Evolutionary conservation across 2,113 vertebrate species (phyloP), one percentile per base, ranked within the genome.

Genomic region (Ailurus styani): DNA sequence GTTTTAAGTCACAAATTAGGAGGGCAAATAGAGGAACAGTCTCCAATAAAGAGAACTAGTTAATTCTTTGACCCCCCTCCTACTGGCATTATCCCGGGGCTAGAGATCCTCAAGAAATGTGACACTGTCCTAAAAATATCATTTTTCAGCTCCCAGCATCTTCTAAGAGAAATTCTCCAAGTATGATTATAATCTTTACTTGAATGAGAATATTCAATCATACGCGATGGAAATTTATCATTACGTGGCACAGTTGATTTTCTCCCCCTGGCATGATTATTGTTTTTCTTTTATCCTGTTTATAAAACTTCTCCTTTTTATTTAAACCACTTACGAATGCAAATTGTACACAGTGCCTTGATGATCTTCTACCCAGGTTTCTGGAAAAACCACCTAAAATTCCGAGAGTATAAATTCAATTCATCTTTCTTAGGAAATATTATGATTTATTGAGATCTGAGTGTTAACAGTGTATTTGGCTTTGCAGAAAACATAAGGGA

Each of bases 301-400:
- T 81, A 93, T 70, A 95, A 90, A 87, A 87, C 29, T 68, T 77
- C n/a, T 45, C 55, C 47, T 66, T 85, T 96, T 93, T 87, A 93
- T 91, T 97, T 89, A 95, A 86, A 86, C 31, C 21, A 23, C 45
- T 89, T 93, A 92, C 90, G 55, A 95, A 96, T 77, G 82, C 42
- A 93, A 96, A 95, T 21, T 42, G 10, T 93, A 84, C 72, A 72
- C 64, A 52, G 50, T 40, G 47, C 64, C 52, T 89, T 90, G 82
- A 88, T 93, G 93, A 93, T 88, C 91, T 87, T 88, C 70, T 85
- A 82, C 93, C 40, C 60, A 93, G 60, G 77, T 47, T 96, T 95
- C 93, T 75, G 34, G 66, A 84, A 77, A 88, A 73, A 42, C 27
- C 27, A 82, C 42, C 64, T 90, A 79, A 93, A 72, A 87, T 84